A percentile compares a stretch with the other conserved stretches of the same genome.
phyloP scores from a whole-genome alignment of 2,113 vertebrate genomes.

The Scatophagus argus region DNA sequence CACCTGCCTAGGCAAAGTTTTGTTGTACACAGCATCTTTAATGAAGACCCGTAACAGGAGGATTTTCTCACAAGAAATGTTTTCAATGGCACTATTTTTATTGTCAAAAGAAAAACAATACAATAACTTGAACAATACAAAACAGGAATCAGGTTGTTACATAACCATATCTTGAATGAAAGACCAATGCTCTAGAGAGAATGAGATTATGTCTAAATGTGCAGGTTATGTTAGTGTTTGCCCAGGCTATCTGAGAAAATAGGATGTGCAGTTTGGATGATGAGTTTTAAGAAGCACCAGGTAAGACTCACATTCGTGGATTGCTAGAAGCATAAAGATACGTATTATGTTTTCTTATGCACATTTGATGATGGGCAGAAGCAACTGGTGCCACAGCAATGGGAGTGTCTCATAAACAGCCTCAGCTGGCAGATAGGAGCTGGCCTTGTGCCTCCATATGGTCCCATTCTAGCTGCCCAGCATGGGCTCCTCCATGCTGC shows the following conservation, averaged over 20 bases:
- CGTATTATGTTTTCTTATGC: background rate
- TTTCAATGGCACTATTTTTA: background rate
- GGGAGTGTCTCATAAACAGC: slow-evolving; percentile 46
- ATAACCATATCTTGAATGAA: background rate
- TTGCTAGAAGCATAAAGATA: slow-evolving; percentile 18
- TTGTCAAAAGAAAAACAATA: background rate
- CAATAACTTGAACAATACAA: background rate
- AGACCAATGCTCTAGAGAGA: background rate
- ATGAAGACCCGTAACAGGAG: too few relatives aligned
- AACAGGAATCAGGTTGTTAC: background rate
- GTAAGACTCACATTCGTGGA: background rate
- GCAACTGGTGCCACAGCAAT: slow-evolving; percentile 52
- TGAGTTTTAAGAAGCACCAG: background rate
- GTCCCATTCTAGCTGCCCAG: slow-evolving; percentile 54
- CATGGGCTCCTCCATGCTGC: slow-evolving; percentile 53
- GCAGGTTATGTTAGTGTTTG: background rate
- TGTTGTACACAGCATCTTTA: too few relatives aligned
- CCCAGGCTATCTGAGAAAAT: background rate
- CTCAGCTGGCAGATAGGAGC: slow-evolving; percentile 66
- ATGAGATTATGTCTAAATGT: background rate
- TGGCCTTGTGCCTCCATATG: slow-evolving; percentile 63
- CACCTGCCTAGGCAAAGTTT: too few relatives aligned
- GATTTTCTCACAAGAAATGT: background rate
- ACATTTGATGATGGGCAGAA: slow-evolving; percentile 25
- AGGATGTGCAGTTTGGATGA: background rate